These are phyloP conservation scores for Odocoileus hemionus DNA, from an alignment of 2,113 vertebrate genomes.

Conservation along the genomic window DNA sequence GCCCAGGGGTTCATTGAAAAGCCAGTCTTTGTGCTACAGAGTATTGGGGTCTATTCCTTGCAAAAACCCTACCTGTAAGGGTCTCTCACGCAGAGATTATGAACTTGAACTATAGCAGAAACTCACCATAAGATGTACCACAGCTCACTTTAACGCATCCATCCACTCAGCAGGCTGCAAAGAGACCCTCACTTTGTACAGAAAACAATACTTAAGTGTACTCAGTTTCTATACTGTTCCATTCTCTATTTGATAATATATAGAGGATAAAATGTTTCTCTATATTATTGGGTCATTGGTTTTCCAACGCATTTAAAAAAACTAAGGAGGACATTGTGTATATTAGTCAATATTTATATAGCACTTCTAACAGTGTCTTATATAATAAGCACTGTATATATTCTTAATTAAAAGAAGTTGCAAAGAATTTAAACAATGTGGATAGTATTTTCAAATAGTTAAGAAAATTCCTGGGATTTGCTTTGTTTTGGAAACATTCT, in stretches of 20 bases:
- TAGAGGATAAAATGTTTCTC: conserved; percentile 1
- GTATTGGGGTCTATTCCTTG: neutral
- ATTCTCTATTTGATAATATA: neutral
- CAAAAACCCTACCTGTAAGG: neutral
- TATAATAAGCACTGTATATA: neutral
- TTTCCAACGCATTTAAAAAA: conserved; percentile 24
- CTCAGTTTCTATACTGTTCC: neutral
- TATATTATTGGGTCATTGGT: neutral
- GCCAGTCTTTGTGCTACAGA: neutral
- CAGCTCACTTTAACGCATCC: neutral
- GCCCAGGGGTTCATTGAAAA: neutral
- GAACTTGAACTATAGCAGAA: neutral
- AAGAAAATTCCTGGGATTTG: neutral
- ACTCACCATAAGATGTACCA: neutral
- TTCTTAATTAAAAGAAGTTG: neutral
- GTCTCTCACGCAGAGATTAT: neutral
- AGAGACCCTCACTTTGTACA: neutral
- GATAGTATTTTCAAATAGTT: neutral
- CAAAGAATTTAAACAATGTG: neutral
- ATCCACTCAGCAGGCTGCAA: neutral
- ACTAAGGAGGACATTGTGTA: neutral
- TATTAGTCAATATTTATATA: neutral
- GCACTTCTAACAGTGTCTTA: neutral
- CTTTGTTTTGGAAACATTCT: neutral
- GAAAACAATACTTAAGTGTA: neutral